Conservation (phyloP, 2,113 vertebrate species). For the Cololabis saira region DNA sequence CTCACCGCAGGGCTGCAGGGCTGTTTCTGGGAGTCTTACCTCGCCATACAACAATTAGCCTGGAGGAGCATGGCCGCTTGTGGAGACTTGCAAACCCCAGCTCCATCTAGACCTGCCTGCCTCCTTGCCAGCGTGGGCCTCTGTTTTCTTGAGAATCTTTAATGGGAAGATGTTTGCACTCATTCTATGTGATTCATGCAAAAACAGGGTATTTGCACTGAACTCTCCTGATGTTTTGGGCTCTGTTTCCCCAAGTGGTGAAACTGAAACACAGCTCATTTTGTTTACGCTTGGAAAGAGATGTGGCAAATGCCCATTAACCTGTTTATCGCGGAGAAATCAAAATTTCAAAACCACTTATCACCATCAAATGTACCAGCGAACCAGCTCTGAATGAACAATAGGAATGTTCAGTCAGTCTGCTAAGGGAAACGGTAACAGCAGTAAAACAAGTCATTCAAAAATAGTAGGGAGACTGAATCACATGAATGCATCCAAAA, state of each 20-base stretch:
- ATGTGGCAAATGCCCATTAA: not conserved
- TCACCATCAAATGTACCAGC: too few relatives aligned
- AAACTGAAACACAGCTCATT: conserved; percentile 24
- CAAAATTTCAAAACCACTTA: too few relatives aligned
- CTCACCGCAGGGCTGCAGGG: conserved; percentile 57
- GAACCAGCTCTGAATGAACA: too few relatives aligned
- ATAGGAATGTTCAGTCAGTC: too few relatives aligned
- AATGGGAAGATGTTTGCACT: conserved; percentile 47
- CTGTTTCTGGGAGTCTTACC: conserved; percentile 70
- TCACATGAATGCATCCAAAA: too few relatives aligned
- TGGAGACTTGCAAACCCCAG: conserved; percentile 57
- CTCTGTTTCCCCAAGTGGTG: conserved; percentile 33
- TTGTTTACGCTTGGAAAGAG: not conserved
- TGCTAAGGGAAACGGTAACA: too few relatives aligned
- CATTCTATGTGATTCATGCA: conserved; percentile 45
- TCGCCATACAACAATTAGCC: conserved; percentile 78
- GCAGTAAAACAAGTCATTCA: too few relatives aligned
- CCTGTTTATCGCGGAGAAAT: too few relatives aligned
- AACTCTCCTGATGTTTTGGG: conserved; percentile 13
- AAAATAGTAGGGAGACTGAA: not conserved
- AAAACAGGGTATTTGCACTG: conserved; percentile 14
- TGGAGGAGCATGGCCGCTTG: conserved; percentile 55
- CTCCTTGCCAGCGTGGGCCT: conserved; percentile 37
- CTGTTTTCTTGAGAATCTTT: conserved; percentile 46
- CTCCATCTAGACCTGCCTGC: conserved; percentile 28